Evolutionary conservation across 2,888 invertebrate genomes (phyloP), one percentile per base, ranked within the genome.

Genomic region (Cryptocephalus primarius): DNA sequence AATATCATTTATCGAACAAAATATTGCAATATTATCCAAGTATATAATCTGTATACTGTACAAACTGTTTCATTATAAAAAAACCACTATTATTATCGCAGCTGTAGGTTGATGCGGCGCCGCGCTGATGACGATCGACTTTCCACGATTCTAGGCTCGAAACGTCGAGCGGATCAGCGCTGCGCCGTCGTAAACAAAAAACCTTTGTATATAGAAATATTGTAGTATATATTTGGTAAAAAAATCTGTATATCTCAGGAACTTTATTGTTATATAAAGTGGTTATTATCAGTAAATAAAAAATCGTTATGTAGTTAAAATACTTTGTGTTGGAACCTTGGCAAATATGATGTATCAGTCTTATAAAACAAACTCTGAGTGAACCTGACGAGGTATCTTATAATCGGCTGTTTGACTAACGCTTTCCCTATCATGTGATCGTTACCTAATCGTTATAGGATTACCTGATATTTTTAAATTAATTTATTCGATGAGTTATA

Each of bases 161-260:
- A 22, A 22, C 22, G 22, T 22, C 22, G 22, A 22, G 22, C 22
- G 22, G 22, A 22, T 2, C 22, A 22, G 22, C 22, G 22, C 22
- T 22, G 22, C 22, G 22, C 22, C 22, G 22, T 22, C 56, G 50
- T 53, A 56, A 67, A 68, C 62, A 57, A 56, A 68, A 67, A 68
- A 66, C 65, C 65, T 58, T 65, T 67, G 63, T 68, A 65, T 67
- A 64, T 63, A 61, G 57, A 57, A 22, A 62, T 63, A 64, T 60
- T 58, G 56, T 22, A 60, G 63, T 64, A 65, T 62, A 68, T 66
- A 67, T 69, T 65, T 68, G 66, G 68, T 69, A 69, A 69, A 69
- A 22, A 60, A 68, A 68, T 69, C 63, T 70, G 68, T 68, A 69
- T 66, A 69, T 67, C 53, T 66, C 62, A 70, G 70, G 70, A 70